Percentiles rank a stretch among this genome's conserved stretches.
Evolutionary conservation across 2,113 vertebrate genomes (phyloP).

Genomic region (Cromileptes altivelis): DNA sequence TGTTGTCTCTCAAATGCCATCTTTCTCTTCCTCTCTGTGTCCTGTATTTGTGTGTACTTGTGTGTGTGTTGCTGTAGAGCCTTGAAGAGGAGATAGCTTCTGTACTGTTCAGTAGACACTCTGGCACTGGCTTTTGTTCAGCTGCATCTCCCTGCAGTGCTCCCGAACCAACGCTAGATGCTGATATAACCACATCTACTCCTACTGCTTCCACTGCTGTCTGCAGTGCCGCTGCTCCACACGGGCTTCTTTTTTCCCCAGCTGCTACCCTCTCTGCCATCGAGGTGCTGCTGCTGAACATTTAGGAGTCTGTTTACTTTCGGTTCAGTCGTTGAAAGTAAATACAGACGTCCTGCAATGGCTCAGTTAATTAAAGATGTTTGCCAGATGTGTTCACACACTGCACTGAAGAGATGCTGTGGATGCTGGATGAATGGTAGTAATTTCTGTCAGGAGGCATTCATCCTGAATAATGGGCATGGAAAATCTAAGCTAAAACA

Average conservation of each 20-base stretch:
- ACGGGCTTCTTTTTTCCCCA: constrained; percentile 84
- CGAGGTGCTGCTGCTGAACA: constrained; percentile 83
- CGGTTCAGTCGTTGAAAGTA: constrained; percentile 19
- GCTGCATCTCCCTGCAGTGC: constrained; percentile 79
- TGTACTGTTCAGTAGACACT: constrained; percentile 91
- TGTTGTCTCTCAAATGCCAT: not conserved
- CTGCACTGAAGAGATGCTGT: constrained; percentile 11
- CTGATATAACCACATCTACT: constrained; percentile 76
- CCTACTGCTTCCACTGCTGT: constrained; percentile 44
- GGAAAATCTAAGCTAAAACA: constrained; percentile 6
- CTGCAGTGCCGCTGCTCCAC: constrained; percentile 84
- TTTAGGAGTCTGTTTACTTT: constrained; percentile 42
- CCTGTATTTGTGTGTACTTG: not conserved
- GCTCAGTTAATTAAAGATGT: constrained; percentile 22
- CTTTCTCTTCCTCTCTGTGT: not conserved
- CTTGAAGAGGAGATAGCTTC: constrained; percentile 95
- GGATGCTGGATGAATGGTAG: constrained; percentile 49
- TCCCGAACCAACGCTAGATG: constrained; percentile 88
- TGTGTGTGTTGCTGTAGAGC: constrained; percentile 87
- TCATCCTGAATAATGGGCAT: constrained; percentile 38
- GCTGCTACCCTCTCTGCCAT: constrained; percentile 72
- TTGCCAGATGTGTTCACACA: constrained; percentile 20
- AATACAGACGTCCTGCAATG: not conserved
- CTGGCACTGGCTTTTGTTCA: constrained; percentile 68
- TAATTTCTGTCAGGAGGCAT: constrained; percentile 5